Evolutionary conservation across 23 tunicate genomes (phyloP), one percentile per base, ranked within the genome.

Genomic region (Oikopleura albicans): DNA sequence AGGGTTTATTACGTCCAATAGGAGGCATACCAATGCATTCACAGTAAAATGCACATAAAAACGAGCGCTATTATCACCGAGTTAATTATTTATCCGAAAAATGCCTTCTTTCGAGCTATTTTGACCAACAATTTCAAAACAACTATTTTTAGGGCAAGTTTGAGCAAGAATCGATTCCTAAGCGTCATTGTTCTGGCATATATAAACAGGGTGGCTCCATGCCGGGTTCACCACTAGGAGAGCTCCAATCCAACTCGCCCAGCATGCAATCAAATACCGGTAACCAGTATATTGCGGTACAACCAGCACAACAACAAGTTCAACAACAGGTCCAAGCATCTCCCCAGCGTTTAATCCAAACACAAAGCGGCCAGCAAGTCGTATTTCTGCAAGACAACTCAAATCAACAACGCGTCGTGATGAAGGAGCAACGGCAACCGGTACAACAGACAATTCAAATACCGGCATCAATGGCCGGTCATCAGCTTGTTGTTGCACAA

Each of bases 371-470:
- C 16, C 63, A 49, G 22, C 63, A 49, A 49, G 63, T 49, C 16
- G 63, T 71, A 12, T 29, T 71, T 4, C 37, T 71, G 28, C 79
- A 71, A 31, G 79, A 71, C 36, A 71, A 71, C 37, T 4, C 4
- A 71, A 29, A 16, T 31, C 79, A 71, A 31, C 79, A 71, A 31
- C 8, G 8, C 16, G 35, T 71, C 4, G 79, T 71, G 4, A 16
- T 12, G 79, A 16, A 29, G 37, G 36, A 71, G 79, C 79, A 71
- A 71, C 27, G 79, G 31, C 79, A 16, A 16, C 79, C 27, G 31
- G 79, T 71, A 2, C 79, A 71, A 71, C 79, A 71, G 31, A 49
- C 63, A 49, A 71, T 71, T 71, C 79, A 71, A 71, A 71, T 71
- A 22, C 79, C 79, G 31, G 79, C 79, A 2, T 71, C 79, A 2